Base-by-base conservation (phyloP, 2,797 vertebrate species). In the Gastrophryne carolinensis region DNA sequence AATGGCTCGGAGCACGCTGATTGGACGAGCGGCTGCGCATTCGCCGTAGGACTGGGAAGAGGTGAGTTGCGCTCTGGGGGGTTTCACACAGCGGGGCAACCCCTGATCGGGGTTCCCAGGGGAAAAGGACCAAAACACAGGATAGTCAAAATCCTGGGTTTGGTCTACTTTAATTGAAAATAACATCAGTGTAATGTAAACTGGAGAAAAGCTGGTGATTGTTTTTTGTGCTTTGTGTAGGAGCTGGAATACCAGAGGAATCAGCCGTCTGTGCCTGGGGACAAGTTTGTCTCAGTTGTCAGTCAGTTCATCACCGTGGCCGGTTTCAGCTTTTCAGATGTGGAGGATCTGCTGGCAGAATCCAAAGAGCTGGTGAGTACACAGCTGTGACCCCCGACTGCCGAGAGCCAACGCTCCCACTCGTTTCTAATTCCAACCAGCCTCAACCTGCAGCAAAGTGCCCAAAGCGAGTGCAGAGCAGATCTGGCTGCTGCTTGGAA, bases 301-400 rank as follows among this genome's bases (percentile, higher is more conserved):
- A 98, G 98, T 89, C 97, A 99, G 89, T 99, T 99, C 87, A 93
- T 98, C 90, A 97, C 98, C 0, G 83, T 99, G 76, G 97, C 96
- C 83, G 98, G 97, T 87, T 99, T 99, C 89, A 96, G 98, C 89
- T 99, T 99, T 89, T 98, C 96, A 0, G 97, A 99, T 0, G 94
- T 98, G 0, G 98, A 99, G 83, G 98, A 99, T 85, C 97, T 96
- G 44, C 93, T 99, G 68, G 80, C 69, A 0, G 98, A 99, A 86
- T 94, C 97, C 21, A 98, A 94, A 85, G 97, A 98, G 17, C 90
- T 98, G 93, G 98, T 99, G 86, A 93, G 93, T 0, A 29, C 17
- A 37, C 57, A 60, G 30, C 30, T 60, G 32, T 12, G 5, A 37
- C 35, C 47, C 2, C 21, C 11, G 7, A 24, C 6, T 24, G 27